Base-by-base conservation (phyloP, 1,140 invertebrate species). In the Heliothis subflexa region DNA sequence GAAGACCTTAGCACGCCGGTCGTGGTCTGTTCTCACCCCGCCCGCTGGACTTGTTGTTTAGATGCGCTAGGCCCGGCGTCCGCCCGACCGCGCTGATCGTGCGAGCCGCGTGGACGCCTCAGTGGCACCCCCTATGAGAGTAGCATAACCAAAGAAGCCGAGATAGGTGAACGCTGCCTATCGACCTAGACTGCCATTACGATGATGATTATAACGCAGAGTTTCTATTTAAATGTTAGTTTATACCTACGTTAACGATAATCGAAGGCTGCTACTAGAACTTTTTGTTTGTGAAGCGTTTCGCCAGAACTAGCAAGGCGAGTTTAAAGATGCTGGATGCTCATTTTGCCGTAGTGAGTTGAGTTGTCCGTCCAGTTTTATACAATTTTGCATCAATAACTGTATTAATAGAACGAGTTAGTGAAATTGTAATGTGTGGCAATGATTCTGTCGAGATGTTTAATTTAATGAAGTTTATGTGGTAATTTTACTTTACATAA, bases 291-390 rank as follows among this genome's bases (percentile, higher is more conserved):
- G 52, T 76, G 62, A 85, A 72, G 82, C 55, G 68, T 55, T 86
- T 86, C 68, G 81, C 79, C 66, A 73, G 54, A 72, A 73, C 28
- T 82, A 80, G 64, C 64, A 78, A 80, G 77, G 83, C 79, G 85
- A 87, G 75, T 82, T 87, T 84, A 83, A 66, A 82, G 85, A 89
- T 85, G 86, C 88, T 91, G 91, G 91, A 93, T 94, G 88, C 90
- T 91, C 92, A 93, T 93, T 72, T 90, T 91, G 88, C 92, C 73
- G 85, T 87, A 92, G 88, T 93, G 89, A 93, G 90, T 93, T 94
- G 93, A 93, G 93, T 93, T 94, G 86, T 93, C 93, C 93, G 93
- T 94, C 93, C 93, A 94, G 87, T 91, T 92, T 93, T 94, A 89
- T 93, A 94, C 87, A 91, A 89, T 90, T 89, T 91, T 89, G 90